phyloP scores from a whole-genome alignment of 92 coral and sea anemone species.

The Porites cylindrica region DNA sequence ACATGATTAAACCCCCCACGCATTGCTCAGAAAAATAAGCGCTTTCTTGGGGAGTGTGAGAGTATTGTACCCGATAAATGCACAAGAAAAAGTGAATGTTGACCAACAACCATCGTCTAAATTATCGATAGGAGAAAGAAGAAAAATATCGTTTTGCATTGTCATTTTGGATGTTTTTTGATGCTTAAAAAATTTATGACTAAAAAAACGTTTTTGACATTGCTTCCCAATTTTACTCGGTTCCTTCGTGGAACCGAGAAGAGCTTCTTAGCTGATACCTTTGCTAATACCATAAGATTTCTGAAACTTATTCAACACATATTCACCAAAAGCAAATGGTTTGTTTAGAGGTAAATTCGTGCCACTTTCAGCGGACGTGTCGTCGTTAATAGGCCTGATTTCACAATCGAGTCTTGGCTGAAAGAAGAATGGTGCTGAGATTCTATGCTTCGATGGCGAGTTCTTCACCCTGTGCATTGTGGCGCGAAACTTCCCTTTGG shows the following conservation, averaged over 20 bases:
- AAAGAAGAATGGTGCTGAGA: constrained; percentile 82
- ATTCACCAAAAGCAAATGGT: constrained; percentile 80
- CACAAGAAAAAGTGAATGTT: too few relatives aligned
- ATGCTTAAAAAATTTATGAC: too few relatives aligned
- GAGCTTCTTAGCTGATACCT: not conserved
- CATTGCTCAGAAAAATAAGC: too few relatives aligned
- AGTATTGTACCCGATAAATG: too few relatives aligned
- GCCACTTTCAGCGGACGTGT: not conserved
- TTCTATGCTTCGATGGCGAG: constrained; percentile 55
- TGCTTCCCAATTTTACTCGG: too few relatives aligned
- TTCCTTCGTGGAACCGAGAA: not conserved
- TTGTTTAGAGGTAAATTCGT: constrained; percentile 32
- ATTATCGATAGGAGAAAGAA: too few relatives aligned
- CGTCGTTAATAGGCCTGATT: constrained; percentile 34
- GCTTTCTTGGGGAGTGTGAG: too few relatives aligned
- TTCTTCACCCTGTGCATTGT: constrained; percentile 80
- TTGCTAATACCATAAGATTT: constrained; percentile 62
- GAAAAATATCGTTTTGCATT: too few relatives aligned
- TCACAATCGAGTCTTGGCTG: constrained; percentile 62
- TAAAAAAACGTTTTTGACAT: too few relatives aligned
- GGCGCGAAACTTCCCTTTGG: constrained; percentile 70
- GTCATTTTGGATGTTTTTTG: too few relatives aligned
- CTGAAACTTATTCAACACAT: constrained; percentile 67
- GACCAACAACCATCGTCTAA: too few relatives aligned
- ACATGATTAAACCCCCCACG: too few relatives aligned